Evolutionary conservation across 1,140 invertebrate species (phyloP), one percentile per base, ranked within the genome.

Genomic region (Pinna nobilis): DNA sequence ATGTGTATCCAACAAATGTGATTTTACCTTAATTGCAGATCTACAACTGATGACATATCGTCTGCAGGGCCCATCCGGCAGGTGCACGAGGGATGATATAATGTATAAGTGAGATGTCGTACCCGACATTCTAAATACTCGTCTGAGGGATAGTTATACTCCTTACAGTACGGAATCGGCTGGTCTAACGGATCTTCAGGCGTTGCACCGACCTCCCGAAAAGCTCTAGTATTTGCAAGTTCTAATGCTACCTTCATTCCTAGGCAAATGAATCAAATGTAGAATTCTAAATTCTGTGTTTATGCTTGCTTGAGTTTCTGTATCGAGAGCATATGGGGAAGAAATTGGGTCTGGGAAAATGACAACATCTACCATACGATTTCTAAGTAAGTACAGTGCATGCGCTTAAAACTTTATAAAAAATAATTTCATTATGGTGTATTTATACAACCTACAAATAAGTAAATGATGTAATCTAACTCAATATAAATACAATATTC

Each of bases 11-110:
- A n/a, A n/a, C n/a, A n/a, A n/a, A n/a, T n/a, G n/a, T n/a, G n/a
- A n/a, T n/a, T n/a, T n/a, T 65, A 83, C 88, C 87, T 87, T 4
- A 90, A 88, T 80, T 95, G 91, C 13, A 94, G 93, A 88, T 97
- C 96, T 0, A 97, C 96, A 0, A 97, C 96, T 0, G 95, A 95
- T 13, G 93, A 92, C 15, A 92, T 90, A 84, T 97, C 95, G 92
- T 93, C 94, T 63, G 93, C 92, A 0, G 94, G 94, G 0, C 96
- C 96, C 96, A 98, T 98, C 85, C 96, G 97, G 53, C 94, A 95
- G 0, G 95, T 97, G 0, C 95, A 95, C 0, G 95, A 93, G 0
- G 95, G 95, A 91, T 97, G 95, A 83, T 96, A 96, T 50, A 93
- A 37, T 11, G 73, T 70, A 23, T 51, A 13, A 1, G 50, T 57